These are phyloP conservation scores for Serinus canaria DNA, from an alignment of 2,113 vertebrate species.

Conservation along the genomic window DNA sequence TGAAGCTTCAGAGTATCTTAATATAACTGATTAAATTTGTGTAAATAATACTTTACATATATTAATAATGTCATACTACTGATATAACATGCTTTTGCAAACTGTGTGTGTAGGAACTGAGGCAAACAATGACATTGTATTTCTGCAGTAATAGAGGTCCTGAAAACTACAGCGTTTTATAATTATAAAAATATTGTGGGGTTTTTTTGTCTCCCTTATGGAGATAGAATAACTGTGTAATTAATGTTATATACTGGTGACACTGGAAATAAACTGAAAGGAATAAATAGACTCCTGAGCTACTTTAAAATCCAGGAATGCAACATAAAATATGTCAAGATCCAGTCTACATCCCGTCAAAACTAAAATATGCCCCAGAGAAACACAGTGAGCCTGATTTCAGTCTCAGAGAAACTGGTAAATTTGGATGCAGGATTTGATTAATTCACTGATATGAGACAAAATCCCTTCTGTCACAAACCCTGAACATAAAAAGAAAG, in stretches of 20 bases:
- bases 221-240: neutral
- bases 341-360: neutral
- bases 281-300: neutral
- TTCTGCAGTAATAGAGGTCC: neutral
- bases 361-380: slow-evolving; percentile 1
- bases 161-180: neutral
- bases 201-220: neutral
- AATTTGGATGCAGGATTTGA: neutral
- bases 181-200: neutral
- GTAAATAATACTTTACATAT: neutral
- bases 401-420: neutral
- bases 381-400: neutral
- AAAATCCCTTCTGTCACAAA: neutral
- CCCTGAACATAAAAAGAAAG: no score
- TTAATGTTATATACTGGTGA: neutral
- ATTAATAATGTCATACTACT: neutral
- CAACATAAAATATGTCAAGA: neutral
- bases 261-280: neutral
- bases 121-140: neutral
- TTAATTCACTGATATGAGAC: neutral
- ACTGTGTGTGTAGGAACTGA: neutral
- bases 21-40: neutral
- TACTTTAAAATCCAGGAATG: slow-evolving; percentile 6
- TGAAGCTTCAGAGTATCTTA: neutral
- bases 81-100: neutral